These are phyloP conservation scores for Paramacrobiotus metropolitanus DNA, from an alignment of 1,140 invertebrate genomes.

Conservation along the genomic window DNA sequence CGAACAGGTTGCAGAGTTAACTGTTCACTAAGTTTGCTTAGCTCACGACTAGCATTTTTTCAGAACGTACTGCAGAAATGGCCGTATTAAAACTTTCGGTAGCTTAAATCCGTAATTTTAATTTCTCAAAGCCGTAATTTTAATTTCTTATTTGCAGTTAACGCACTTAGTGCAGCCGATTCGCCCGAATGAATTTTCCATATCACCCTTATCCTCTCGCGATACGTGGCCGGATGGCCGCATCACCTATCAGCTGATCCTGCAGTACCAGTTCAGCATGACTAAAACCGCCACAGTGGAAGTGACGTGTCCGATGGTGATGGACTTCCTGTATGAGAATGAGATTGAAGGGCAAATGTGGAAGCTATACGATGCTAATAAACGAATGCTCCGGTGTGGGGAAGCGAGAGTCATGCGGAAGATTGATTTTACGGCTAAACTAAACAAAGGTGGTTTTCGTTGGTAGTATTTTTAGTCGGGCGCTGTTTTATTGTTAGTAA, in stretches of 20 bases:
- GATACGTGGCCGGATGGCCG: constrained; percentile 1
- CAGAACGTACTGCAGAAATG: too few relatives aligned
- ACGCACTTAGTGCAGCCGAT: neutral
- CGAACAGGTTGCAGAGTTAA: too few relatives aligned
- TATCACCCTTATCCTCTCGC: neutral
- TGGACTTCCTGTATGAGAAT: constrained; percentile 1
- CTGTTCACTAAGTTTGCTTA: too few relatives aligned
- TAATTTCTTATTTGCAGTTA: neutral
- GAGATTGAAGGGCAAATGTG: constrained; percentile 5
- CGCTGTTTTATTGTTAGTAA: neutral
- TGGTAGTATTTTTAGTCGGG: neutral
- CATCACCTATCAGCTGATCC: neutral
- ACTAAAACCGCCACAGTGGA: neutral
- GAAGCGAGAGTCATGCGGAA: neutral
- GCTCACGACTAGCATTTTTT: too few relatives aligned
- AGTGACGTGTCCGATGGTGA: neutral
- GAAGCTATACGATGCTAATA: neutral
- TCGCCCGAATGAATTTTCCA: neutral
- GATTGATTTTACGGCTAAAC: constrained; percentile 1
- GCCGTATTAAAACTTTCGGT: too few relatives aligned
- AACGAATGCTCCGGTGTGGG: neutral
- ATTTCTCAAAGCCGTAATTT: too few relatives aligned
- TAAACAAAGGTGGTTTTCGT: neutral
- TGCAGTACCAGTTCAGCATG: neutral
- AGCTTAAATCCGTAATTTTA: too few relatives aligned